These are phyloP conservation scores for Trichechus manatus DNA, from an alignment of 2,113 vertebrate species.

Conservation along the genomic window DNA sequence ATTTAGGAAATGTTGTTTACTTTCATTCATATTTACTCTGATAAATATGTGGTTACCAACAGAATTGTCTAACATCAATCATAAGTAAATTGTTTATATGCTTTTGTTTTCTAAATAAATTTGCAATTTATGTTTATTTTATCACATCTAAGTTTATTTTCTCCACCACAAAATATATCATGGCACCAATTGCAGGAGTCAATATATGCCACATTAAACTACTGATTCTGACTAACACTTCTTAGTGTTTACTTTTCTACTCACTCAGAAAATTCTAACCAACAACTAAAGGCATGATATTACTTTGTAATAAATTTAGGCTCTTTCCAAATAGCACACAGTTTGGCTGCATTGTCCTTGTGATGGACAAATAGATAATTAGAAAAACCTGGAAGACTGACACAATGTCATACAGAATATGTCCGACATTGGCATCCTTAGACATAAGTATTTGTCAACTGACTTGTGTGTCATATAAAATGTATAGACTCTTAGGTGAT, in stretches of 20 bases:
- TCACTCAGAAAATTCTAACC: constrained; percentile 38
- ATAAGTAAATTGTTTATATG: not conserved
- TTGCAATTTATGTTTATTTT: constrained; percentile 44
- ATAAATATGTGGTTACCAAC: constrained; percentile 15
- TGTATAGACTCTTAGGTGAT: not conserved
- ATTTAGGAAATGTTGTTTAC: not conserved
- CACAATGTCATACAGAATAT: not conserved
- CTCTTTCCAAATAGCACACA: not conserved
- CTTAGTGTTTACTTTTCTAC: not conserved
- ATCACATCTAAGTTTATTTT: not conserved
- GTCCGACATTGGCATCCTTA: not conserved
- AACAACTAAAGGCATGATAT: constrained; percentile 10
- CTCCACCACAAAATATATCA: constrained; percentile 40
- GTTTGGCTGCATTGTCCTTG: not conserved
- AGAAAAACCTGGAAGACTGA: constrained; percentile 43
- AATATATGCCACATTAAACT: not conserved
- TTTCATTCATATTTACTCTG: not conserved
- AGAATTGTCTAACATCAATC: constrained; percentile 4
- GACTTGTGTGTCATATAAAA: not conserved
- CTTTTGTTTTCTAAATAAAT: constrained; percentile 56
- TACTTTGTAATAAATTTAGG: not conserved
- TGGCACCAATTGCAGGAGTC: constrained; percentile 30
- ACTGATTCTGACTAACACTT: not conserved
- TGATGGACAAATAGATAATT: constrained; percentile 36
- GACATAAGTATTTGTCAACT: constrained; percentile 1